phyloP scores from a whole-genome alignment of 35 echinoderm and acorn worm species.

The Holothuria glaberrima region DNA sequence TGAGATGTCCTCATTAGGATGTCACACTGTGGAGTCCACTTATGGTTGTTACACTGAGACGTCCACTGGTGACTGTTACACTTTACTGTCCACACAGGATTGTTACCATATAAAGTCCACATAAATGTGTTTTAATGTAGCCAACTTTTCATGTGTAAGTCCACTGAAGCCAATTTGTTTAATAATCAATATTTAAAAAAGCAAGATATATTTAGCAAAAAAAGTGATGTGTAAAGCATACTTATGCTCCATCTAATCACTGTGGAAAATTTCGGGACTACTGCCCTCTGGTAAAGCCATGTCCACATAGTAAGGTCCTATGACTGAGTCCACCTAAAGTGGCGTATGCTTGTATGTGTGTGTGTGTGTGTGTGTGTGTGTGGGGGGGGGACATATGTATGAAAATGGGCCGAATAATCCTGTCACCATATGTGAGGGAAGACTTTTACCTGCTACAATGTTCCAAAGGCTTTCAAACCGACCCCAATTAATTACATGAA shows the following conservation, averaged over 20 bases:
- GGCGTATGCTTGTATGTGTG: not conserved
- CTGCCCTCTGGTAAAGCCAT: not conserved
- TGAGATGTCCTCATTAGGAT: not conserved
- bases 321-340: not conserved
- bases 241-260: not conserved
- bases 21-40: not conserved
- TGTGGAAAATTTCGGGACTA: not conserved
- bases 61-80: not conserved
- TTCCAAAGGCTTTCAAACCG: too few species aligned
- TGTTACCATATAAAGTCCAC: not conserved
- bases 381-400: too few species aligned
- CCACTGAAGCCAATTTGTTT: not conserved
- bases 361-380: not conserved
- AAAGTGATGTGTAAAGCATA: not conserved
- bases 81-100: not conserved
- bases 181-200: not conserved
- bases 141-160: conserved; percentile 23
- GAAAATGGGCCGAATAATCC: too few species aligned
- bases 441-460: too few species aligned
- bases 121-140: not conserved
- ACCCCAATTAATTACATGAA: too few species aligned
- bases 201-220: not conserved
- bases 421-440: too few species aligned
- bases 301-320: too few species aligned
- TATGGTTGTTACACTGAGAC: not conserved